These are phyloP conservation scores for Lepidocyrtinus sp. DNA, from an alignment of 2,888 invertebrate genomes.

Conservation along the genomic window DNA sequence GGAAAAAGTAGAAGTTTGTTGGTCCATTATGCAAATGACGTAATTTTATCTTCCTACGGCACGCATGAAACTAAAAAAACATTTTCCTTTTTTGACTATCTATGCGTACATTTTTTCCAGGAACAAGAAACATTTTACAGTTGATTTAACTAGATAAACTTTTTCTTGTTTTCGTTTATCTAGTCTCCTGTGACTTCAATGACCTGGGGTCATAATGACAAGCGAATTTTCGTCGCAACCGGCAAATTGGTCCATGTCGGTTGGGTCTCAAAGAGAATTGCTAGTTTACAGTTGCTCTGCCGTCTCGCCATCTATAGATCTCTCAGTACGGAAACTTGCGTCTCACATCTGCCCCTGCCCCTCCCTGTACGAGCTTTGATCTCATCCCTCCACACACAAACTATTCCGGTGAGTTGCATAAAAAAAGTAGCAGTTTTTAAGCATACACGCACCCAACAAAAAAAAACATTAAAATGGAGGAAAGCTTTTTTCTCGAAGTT, in stretches of 20 bases:
- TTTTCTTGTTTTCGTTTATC: constrained; percentile 68
- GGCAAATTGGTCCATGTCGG: constrained; percentile 92
- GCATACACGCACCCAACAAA: neutral
- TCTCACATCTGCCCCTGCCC: constrained; percentile 88
- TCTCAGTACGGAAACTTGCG: constrained; percentile 81
- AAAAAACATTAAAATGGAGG: neutral
- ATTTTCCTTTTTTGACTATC: constrained; percentile 1
- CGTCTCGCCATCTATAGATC: constrained; percentile 82
- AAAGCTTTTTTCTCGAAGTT: neutral
- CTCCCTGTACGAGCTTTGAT: constrained; percentile 87
- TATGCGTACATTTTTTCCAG: constrained; percentile 4
- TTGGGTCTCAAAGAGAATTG: constrained; percentile 92
- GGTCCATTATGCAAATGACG: constrained; percentile 48
- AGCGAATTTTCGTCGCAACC: constrained; percentile 92
- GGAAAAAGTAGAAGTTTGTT: constrained; percentile 11
- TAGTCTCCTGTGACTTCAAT: constrained; percentile 91
- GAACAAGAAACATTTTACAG: too few relatives aligned
- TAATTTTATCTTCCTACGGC: constrained; percentile 33
- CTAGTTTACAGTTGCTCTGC: constrained; percentile 91
- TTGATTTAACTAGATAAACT: constrained; percentile 2
- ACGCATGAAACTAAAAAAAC: neutral
- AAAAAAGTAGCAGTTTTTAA: constrained; percentile 5
- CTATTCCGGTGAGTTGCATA: constrained; percentile 83
- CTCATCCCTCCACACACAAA: constrained; percentile 91
- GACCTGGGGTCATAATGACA: constrained; percentile 99